These are phyloP conservation scores for Heteromurus nitidus DNA, from an alignment of 2,888 invertebrate genomes.

Conservation along the genomic window DNA sequence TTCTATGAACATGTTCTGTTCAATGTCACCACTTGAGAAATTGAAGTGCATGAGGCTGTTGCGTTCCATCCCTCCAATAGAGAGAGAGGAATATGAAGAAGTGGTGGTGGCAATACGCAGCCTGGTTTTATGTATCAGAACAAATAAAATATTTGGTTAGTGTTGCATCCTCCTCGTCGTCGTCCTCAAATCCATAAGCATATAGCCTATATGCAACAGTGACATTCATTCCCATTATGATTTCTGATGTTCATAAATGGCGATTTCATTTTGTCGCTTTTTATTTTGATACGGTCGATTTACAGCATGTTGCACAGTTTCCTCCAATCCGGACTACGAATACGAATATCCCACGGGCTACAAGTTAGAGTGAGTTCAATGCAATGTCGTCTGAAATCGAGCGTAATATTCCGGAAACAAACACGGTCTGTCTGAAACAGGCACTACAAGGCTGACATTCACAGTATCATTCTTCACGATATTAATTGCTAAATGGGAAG, in stretches of 20 bases:
- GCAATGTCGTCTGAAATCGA: neutral
- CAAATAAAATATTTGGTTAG: too few relatives aligned
- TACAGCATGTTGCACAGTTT: slow-evolving; percentile 46
- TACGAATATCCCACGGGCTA: too few relatives aligned
- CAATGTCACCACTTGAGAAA: slow-evolving; percentile 23
- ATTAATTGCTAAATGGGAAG: slow-evolving; percentile 55
- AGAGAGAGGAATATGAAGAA: neutral
- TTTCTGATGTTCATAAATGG: too few relatives aligned
- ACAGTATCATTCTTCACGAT: slow-evolving; percentile 30
- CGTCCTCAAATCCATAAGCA: too few relatives aligned
- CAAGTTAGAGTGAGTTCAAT: neutral
- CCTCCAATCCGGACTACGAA: too few relatives aligned
- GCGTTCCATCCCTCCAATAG: neutral
- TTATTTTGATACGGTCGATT: slow-evolving; percentile 45
- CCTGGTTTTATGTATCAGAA: too few relatives aligned
- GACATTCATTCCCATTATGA: slow-evolving; percentile 40
- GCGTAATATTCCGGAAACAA: slow-evolving; percentile 34
- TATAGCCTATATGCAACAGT: slow-evolving; percentile 20
- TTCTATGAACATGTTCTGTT: neutral
- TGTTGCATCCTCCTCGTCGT: too few relatives aligned
- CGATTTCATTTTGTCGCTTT: neutral
- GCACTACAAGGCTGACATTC: slow-evolving; percentile 35
- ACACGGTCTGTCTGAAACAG: slow-evolving; percentile 35
- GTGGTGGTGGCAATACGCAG: neutral
- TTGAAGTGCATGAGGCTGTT: slow-evolving; percentile 35